Conservation (phyloP, 2,113 vertebrate genomes). For the Eolophus roseicapilla region DNA sequence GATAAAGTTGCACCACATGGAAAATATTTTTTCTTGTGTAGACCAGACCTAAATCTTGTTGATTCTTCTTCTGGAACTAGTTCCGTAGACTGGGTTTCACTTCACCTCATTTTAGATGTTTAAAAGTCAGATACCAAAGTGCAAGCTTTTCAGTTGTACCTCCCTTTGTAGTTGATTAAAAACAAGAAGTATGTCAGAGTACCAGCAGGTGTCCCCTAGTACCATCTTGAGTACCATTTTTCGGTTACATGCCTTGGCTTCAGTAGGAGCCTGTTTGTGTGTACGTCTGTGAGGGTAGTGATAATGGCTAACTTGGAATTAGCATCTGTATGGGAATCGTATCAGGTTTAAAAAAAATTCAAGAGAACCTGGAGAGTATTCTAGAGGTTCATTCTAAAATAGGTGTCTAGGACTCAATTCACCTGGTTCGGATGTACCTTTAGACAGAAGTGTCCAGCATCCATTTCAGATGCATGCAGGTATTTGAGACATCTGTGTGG, state of each 20-base stretch:
- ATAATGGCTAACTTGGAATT: not conserved
- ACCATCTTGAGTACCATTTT: not conserved
- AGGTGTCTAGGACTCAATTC: not conserved
- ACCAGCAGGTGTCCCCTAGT: not conserved
- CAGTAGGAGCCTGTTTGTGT: not conserved
- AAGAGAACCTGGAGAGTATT: not conserved
- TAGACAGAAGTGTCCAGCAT: not conserved
- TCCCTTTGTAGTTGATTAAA: not conserved
- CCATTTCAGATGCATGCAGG: not conserved
- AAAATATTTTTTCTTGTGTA: not conserved
- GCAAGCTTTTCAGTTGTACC: not conserved
- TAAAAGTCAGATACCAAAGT: not conserved
- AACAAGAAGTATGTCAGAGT: not conserved
- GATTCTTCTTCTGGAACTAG: not conserved
- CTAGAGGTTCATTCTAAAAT: not conserved
- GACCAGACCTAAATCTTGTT: not conserved
- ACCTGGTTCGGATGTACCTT: not conserved
- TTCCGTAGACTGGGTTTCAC: not conserved
- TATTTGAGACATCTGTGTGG: not conserved
- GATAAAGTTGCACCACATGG: not conserved
- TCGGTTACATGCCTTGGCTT: not conserved
- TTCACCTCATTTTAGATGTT: not conserved
- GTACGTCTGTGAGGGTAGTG: not conserved
- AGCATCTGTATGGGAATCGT: not conserved
- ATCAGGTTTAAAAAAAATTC: not conserved